phyloP scores from a whole-genome alignment of 2,113 vertebrate genomes.

The Scomber scombrus region DNA sequence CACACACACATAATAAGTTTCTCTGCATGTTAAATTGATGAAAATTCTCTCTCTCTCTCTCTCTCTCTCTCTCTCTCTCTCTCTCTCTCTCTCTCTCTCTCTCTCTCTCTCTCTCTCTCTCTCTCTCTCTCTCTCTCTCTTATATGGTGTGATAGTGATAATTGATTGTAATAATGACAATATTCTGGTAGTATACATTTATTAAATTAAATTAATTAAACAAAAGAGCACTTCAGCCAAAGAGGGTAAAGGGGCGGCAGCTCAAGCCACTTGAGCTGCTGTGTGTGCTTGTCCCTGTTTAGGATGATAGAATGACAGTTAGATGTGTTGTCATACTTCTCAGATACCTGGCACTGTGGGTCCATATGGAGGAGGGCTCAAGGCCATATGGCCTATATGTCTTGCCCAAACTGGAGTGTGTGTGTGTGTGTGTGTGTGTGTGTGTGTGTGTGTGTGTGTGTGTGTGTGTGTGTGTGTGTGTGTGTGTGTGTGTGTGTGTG shows the following conservation, averaged over 20 bases:
- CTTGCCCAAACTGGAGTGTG: constrained; percentile 30
- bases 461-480: background rate
- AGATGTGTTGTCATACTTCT: constrained; percentile 49
- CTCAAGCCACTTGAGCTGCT: background rate
- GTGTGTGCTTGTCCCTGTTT: background rate
- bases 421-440: constrained; percentile 19
- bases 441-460: background rate
- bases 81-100: background rate
- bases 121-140: too few relatives aligned
- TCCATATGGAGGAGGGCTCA: constrained; percentile 59
- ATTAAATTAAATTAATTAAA: too few relatives aligned
- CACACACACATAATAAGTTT: constrained; percentile 17
- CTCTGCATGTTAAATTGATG: too few relatives aligned
- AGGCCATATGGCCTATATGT: constrained; percentile 70
- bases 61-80: background rate
- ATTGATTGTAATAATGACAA: too few relatives aligned
- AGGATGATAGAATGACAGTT: constrained; percentile 51
- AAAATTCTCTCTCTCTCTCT: too few relatives aligned
- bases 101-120: too few relatives aligned
- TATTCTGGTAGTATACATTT: too few relatives aligned
- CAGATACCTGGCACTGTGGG: constrained; percentile 53
- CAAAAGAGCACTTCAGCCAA: too few relatives aligned
- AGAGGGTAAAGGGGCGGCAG: background rate
- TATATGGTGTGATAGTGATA: too few relatives aligned
- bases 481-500: constrained; percentile 21